Conservation (phyloP, 2,888 invertebrate species). For the Sarcophaga carnaria region DNA sequence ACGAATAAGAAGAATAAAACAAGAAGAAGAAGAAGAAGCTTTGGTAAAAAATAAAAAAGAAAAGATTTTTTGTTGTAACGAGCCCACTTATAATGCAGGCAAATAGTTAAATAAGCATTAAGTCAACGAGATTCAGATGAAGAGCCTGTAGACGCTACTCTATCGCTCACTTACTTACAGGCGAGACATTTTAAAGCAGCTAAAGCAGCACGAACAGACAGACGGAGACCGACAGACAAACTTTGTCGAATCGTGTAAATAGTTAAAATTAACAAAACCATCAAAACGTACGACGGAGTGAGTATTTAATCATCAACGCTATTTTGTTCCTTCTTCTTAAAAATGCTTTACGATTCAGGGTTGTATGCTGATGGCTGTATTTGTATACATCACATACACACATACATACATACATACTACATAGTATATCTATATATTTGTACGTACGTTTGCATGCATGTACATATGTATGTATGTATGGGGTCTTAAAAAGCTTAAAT, state of each 20-base stretch:
- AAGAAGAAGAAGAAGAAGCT: not conserved
- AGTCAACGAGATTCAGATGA: conserved; percentile 62
- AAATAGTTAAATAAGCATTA: conserved; percentile 68
- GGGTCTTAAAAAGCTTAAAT: not conserved
- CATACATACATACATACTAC: no score
- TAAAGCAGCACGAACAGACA: conserved; percentile 2
- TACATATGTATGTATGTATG: no score
- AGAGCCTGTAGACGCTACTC: not conserved
- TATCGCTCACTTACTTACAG: conserved; percentile 4
- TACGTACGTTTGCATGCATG: no score
- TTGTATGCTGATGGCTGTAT: not conserved
- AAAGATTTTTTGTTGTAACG: conserved; percentile 54
- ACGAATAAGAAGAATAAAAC: not conserved
- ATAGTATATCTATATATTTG: no score
- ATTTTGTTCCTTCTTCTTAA: conserved; percentile 46
- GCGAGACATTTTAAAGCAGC: conserved; percentile 46
- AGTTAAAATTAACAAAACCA: conserved; percentile 56
- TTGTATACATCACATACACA: not conserved
- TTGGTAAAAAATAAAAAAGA: not conserved
- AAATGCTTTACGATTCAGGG: conserved; percentile 51
- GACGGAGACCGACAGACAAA: not conserved
- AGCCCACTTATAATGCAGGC: conserved; percentile 63
- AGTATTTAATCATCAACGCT: conserved; percentile 65
- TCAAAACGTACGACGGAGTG: not conserved
- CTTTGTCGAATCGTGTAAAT: conserved; percentile 53